phyloP scores from a whole-genome alignment of 2,797 vertebrate species.

The Sphaeramia orbicularis region DNA sequence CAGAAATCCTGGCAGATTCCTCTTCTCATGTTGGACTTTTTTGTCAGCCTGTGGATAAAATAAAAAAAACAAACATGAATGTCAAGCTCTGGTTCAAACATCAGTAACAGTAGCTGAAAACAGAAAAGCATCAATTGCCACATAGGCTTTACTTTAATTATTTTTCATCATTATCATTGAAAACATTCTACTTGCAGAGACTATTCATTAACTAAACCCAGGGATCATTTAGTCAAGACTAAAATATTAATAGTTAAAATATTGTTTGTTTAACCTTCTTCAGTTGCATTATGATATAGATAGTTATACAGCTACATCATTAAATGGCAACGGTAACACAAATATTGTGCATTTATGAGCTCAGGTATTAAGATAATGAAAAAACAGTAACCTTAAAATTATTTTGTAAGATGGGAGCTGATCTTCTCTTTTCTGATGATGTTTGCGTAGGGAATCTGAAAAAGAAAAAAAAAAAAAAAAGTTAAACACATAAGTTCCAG shows the following conservation, averaged over 20 bases:
- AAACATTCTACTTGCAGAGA: too few relatives aligned
- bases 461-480: constrained; percentile 55
- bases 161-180: too few relatives aligned
- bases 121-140: too few relatives aligned
- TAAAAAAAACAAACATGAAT: constrained; percentile 9
- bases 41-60: constrained; percentile 42
- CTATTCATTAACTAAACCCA: too few relatives aligned
- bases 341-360: background rate
- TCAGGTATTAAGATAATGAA: background rate
- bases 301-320: background rate
- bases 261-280: background rate
- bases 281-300: background rate
- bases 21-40: background rate
- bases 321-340: background rate
- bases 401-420: constrained; percentile 94
- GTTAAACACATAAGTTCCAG: constrained; percentile 6
- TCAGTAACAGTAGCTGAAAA: too few relatives aligned
- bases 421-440: constrained; percentile 98
- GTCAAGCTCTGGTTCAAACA: background rate
- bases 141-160: too few relatives aligned
- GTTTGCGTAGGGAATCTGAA: constrained; percentile 98
- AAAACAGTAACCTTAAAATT: constrained; percentile 88
- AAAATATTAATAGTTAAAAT: too few relatives aligned
- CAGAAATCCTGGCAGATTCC: constrained; percentile 34
- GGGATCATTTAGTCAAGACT: too few relatives aligned